A percentile compares a stretch with the other conserved stretches of the same genome.
phyloP scores from a whole-genome alignment of 2,888 invertebrate genomes.

The Syrphus vitripennis region DNA sequence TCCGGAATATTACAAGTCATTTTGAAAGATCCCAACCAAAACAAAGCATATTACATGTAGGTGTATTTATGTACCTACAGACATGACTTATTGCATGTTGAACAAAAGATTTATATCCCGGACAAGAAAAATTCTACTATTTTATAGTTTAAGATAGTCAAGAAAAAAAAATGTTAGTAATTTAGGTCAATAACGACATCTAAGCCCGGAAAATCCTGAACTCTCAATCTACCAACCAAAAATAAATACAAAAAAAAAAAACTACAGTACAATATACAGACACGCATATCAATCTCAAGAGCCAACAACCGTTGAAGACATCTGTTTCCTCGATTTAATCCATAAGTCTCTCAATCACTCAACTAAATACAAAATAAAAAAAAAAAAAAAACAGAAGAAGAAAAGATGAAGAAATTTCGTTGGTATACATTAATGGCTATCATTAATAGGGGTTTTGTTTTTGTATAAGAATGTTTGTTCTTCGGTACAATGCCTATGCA shows the following conservation, averaged over 20 bases:
- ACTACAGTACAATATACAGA: background rate
- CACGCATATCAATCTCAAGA: slow-evolving; percentile 52
- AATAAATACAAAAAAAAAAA: background rate
- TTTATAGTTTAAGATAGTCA: background rate
- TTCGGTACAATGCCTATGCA: background rate
- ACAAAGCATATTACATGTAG: background rate
- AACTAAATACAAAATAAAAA: background rate
- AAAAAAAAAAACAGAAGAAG: background rate
- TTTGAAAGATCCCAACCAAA: background rate
- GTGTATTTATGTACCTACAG: background rate
- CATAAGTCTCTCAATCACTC: slow-evolving; percentile 19
- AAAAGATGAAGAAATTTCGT: background rate
- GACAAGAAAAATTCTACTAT: background rate
- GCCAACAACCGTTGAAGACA: slow-evolving; percentile 53
- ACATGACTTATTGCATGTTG: slow-evolving; percentile 5
- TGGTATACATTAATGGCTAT: slow-evolving; percentile 40
- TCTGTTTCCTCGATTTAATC: slow-evolving; percentile 52
- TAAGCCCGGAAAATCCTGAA: background rate
- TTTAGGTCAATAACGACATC: background rate
- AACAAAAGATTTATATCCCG: slow-evolving; percentile 7
- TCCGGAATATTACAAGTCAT: background rate
- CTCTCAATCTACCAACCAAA: background rate
- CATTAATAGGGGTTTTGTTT: slow-evolving; percentile 55
- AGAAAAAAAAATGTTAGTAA: background rate
- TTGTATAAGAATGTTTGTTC: background rate